A percentile compares a stretch with the other conserved stretches of the same genome.
These are phyloP conservation scores for Sinopyrophorus schimmeli DNA, from an alignment of 2,888 invertebrate genomes.

Conservation along the genomic window DNA sequence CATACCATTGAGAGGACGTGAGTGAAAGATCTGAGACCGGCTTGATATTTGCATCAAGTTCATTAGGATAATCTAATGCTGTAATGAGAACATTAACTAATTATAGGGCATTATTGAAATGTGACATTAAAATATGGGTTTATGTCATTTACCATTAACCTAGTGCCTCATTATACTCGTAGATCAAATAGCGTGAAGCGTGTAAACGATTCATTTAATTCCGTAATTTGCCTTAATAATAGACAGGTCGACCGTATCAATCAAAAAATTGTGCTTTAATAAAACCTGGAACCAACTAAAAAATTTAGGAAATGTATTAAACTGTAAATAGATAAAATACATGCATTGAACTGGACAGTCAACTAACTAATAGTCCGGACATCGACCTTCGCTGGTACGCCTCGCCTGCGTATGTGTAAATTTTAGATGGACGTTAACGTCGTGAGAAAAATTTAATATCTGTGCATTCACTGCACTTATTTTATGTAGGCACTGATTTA, in stretches of 20 bases:
- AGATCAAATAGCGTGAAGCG: conserved; percentile 14
- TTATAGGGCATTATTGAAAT: conserved; percentile 3
- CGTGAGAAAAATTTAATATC: conserved; percentile 16
- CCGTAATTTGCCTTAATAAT: conserved; percentile 10
- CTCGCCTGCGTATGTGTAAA: conserved; percentile 15
- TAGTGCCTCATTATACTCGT: conserved; percentile 10
- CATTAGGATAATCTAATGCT: background rate
- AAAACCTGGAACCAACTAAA: too few relatives aligned
- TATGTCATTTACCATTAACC: conserved; percentile 11
- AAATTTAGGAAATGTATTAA: too few relatives aligned
- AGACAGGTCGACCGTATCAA: conserved; percentile 13
- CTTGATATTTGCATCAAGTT: background rate
- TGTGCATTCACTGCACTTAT: too few relatives aligned
- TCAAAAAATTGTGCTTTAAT: too few relatives aligned
- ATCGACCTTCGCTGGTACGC: conserved; percentile 16
- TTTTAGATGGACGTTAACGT: conserved; percentile 17
- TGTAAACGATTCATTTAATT: conserved; percentile 20
- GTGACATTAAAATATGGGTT: conserved; percentile 13
- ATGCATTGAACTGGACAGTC: conserved; percentile 2
- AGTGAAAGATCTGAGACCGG: background rate
- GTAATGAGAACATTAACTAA: background rate
- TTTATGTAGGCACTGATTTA: too few relatives aligned
- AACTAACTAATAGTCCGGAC: conserved; percentile 1
- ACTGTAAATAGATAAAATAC: too few relatives aligned
- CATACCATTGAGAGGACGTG: background rate